A percentile compares a stretch with the other conserved stretches of the same genome.
phyloP scores from a whole-genome alignment of 30 jellyfish, hydroid and myxozoan genomes.

The Aurelia aurita region DNA sequence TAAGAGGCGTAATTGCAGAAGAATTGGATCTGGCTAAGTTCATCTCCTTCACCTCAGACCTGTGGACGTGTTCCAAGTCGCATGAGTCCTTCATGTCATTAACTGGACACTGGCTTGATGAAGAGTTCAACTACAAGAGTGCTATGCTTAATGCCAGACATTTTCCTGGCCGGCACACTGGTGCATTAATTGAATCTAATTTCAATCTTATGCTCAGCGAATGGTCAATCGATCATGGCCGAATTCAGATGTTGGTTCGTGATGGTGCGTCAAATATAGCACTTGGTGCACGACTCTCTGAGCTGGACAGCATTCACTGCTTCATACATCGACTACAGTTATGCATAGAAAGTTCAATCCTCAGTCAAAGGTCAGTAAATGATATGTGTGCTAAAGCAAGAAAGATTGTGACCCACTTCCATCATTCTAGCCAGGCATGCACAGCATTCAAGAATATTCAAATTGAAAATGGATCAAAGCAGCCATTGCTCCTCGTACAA shows the following conservation, averaged over 20 bases:
- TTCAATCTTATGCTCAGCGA: slow-evolving; percentile 56
- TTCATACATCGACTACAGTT: slow-evolving; percentile 62
- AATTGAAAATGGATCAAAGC: slow-evolving; percentile 60
- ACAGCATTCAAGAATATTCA: slow-evolving; percentile 74
- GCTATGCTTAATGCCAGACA: slow-evolving; percentile 64
- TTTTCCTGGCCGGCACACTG: slow-evolving; percentile 76
- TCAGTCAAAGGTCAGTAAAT: slow-evolving; percentile 63
- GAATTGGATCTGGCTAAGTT: slow-evolving; percentile 58
- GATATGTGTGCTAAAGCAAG: slow-evolving; percentile 66
- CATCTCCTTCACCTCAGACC: slow-evolving; percentile 69
- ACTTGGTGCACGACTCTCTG: slow-evolving; percentile 49
- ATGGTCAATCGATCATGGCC: slow-evolving; percentile 60
- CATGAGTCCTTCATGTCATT: slow-evolving; percentile 67
- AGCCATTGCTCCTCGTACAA: slow-evolving; percentile 50
- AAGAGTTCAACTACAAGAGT: slow-evolving; percentile 57
- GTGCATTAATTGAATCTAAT: slow-evolving; percentile 40
- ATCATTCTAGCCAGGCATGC: slow-evolving; percentile 76
- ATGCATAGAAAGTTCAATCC: slow-evolving; percentile 38
- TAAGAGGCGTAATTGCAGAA: slow-evolving; percentile 39
- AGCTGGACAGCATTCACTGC: slow-evolving; percentile 67
- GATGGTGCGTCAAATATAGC: slow-evolving; percentile 83
- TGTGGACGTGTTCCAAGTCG: slow-evolving; percentile 77
- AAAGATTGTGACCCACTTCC: slow-evolving; percentile 72
- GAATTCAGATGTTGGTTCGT: slow-evolving; percentile 70
- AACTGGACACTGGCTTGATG: slow-evolving; percentile 71